phyloP scores from a whole-genome alignment of 2,888 invertebrate species.

The Heliconius aoede region DNA sequence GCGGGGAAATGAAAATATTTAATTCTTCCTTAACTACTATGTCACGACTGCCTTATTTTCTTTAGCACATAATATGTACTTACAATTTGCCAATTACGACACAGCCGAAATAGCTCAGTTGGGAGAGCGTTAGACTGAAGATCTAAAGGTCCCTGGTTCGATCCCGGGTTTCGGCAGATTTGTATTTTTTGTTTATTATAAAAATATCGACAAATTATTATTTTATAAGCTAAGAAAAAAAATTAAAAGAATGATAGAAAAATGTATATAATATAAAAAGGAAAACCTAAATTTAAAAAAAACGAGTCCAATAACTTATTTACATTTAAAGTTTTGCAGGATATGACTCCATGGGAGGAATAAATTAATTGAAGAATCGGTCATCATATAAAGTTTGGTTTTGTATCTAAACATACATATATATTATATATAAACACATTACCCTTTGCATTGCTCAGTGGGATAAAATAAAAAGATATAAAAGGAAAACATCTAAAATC shows the following conservation, averaged over 20 bases:
- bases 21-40: too few species aligned
- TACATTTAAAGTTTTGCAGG: too few species aligned
- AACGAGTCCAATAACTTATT: too few species aligned
- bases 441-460: neutral
- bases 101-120: slow-evolving; percentile 24
- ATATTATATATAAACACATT: neutral
- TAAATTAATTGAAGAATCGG: too few species aligned
- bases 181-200: neutral
- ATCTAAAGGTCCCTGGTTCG: slow-evolving; percentile 25
- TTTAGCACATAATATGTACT: neutral
- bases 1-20: too few species aligned
- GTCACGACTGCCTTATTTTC: too few species aligned
- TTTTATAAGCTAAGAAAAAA: neutral
- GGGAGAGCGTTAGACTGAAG: slow-evolving; percentile 25
- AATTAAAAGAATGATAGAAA: too few species aligned
- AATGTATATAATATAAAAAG: too few species aligned
- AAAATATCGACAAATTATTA: neutral
- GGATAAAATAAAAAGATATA: neutral
- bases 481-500: neutral
- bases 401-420: neutral
- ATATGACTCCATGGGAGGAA: too few species aligned
- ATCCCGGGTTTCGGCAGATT: neutral
- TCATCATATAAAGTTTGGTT: neutral
- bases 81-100: neutral
- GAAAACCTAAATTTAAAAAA: too few species aligned